Percentiles rank a stretch among this genome's conserved stretches.
Evolutionary conservation across 1,140 invertebrate species (phyloP).

Genomic region (Neuroterus valhalla): DNA sequence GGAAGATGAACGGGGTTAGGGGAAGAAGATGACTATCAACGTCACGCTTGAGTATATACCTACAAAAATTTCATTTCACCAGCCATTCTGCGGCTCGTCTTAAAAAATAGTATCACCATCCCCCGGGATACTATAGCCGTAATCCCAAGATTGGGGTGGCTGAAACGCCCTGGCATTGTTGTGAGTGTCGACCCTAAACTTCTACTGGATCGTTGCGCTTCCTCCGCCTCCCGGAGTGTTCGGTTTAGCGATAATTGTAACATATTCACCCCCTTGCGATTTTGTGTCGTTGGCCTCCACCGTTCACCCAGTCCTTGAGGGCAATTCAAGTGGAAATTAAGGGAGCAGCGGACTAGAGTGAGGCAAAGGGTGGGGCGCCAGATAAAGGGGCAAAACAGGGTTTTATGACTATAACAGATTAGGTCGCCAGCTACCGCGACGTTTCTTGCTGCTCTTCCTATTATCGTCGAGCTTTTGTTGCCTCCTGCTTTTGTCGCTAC

Average conservation of each 20-base stretch:
- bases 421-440: slow-evolving; percentile 42
- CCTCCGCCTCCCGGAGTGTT: slow-evolving; percentile 51
- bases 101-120: slow-evolving; percentile 19
- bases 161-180: slow-evolving; percentile 57
- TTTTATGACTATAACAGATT: slow-evolving; percentile 62
- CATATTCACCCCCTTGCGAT: slow-evolving; percentile 66
- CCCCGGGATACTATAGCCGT: slow-evolving; percentile 41
- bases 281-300: slow-evolving; percentile 38
- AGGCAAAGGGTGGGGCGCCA: slow-evolving; percentile 34
- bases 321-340: slow-evolving; percentile 57
- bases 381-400: slow-evolving; percentile 55
- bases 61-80: slow-evolving; percentile 62
- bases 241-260: slow-evolving; percentile 74
- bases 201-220: slow-evolving; percentile 50
- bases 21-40: slow-evolving; percentile 41
- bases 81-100: slow-evolving; percentile 20
- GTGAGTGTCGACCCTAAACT: slow-evolving; percentile 59
- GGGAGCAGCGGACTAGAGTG: slow-evolving; percentile 47
- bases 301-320: slow-evolving; percentile 52
- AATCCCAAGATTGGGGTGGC: slow-evolving; percentile 29
- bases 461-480: slow-evolving; percentile 39
- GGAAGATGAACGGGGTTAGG: slow-evolving; percentile 43
- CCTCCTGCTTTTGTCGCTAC: slow-evolving; percentile 37
- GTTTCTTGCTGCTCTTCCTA: slow-evolving; percentile 37
- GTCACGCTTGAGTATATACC: slow-evolving; percentile 48